Base-by-base conservation (phyloP, 2,888 invertebrate genomes). In the Nemotelus pantherinus region DNA sequence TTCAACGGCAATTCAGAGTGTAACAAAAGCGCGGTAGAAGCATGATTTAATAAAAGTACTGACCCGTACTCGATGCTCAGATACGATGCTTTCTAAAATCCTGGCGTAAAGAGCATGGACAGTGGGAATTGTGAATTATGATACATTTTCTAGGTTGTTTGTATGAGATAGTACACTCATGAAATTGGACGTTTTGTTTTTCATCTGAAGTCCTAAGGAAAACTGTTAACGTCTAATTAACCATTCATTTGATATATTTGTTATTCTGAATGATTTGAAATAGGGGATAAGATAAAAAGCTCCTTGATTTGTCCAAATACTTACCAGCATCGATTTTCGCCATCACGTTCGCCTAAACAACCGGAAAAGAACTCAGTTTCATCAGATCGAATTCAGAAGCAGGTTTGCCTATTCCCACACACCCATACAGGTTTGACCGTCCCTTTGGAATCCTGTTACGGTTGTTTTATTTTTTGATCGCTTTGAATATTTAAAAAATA, bases 401-500 rank as follows among this genome's bases (percentile, higher is more conserved):
- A 63, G 39, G 41, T 63, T 2, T 41, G 6, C 63, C 25, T 41
- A 6, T 63, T 63, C 41, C 43, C 45, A 65, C 47, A 45, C 64
- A 25, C 25, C 64, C n/a, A 65, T 47, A n/a, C 65, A 65, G 63
- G 25, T 25, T 25, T 25, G 25, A 10, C 45, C 50, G 45, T 48
- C n/a, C 48, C 67, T 50, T 5, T 55, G n/a, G 50, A 70, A 70
- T 70, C 53, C 10, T 50, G 74, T 74, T 50, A 50, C 25, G 71
- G 57, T 44, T 71, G 57, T 39, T 63, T 79, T 80, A 79, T 81
- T 80, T 81, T 81, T 81, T 80, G 80, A 81, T 80, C 81, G 81
- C 80, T 81, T 80, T 81, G 81, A 81, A 81, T 81, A 81, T 81
- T 81, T 81, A 81, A 80, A 81, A 81, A 81, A 81, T 81, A 81